Percentiles rank a stretch among this genome's conserved stretches.
Evolutionary conservation across 2,797 vertebrate genomes (phyloP).

Genomic region (Pipistrellus kuhlii): DNA sequence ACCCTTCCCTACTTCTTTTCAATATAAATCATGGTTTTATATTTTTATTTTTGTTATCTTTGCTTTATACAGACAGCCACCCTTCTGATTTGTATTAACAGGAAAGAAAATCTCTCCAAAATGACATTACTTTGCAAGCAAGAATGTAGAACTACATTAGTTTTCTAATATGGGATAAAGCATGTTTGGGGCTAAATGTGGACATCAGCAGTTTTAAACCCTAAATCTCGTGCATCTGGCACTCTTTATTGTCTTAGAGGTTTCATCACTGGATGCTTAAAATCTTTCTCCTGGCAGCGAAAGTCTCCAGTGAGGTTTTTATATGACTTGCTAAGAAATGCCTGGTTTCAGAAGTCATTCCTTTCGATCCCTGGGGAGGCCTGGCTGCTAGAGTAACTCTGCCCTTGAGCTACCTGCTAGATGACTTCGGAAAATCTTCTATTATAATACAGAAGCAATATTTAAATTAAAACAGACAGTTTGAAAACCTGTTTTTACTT

Average conservation of each 20-base stretch:
- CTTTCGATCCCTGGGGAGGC: neutral
- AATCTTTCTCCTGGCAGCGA: slow-evolving; percentile 76
- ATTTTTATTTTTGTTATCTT: slow-evolving; percentile 53
- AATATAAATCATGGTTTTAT: neutral
- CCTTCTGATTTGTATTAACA: slow-evolving; percentile 60
- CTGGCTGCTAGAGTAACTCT: slow-evolving; percentile 49
- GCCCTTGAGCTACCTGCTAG: slow-evolving; percentile 60
- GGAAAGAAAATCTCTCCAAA: slow-evolving; percentile 70
- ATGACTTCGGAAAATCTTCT: slow-evolving; percentile 33
- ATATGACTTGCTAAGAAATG: slow-evolving; percentile 77
- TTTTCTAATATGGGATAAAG: slow-evolving; percentile 82
- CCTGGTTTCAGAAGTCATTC: slow-evolving; percentile 63
- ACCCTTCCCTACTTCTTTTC: neutral
- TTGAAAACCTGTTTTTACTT: slow-evolving; percentile 68
- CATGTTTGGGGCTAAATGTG: slow-evolving; percentile 77
- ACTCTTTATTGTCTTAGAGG: slow-evolving; percentile 73
- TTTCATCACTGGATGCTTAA: slow-evolving; percentile 72
- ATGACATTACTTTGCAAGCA: slow-evolving; percentile 84
- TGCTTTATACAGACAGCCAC: slow-evolving; percentile 2
- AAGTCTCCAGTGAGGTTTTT: slow-evolving; percentile 73
- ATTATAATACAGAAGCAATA: slow-evolving; percentile 54
- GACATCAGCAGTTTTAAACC: slow-evolving; percentile 81
- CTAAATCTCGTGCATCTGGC: slow-evolving; percentile 71
- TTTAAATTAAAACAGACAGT: slow-evolving; percentile 30
- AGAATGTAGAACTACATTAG: slow-evolving; percentile 77